Evolutionary conservation across 2,888 invertebrate genomes (phyloP).

Genomic region (Aphelenchoides bicaudatus): DNA sequence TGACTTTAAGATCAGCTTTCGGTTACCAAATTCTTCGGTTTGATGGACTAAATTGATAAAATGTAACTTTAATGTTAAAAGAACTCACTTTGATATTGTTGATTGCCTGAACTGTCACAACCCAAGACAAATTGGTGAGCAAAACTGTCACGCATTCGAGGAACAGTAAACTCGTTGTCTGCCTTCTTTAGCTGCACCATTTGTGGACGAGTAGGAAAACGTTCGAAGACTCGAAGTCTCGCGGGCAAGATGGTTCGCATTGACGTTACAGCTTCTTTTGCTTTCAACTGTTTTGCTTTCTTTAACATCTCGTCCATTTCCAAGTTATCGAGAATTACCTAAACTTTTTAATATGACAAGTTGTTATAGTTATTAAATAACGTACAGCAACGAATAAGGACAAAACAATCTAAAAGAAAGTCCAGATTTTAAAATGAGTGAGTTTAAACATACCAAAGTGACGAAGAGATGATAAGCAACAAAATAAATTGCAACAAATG

Average conservation of each 20-base stretch:
- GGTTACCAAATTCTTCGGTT: constrained; percentile 30
- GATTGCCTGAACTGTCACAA: constrained; percentile 11
- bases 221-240: constrained; percentile 86
- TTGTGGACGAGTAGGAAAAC: constrained; percentile 74
- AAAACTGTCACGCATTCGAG: constrained; percentile 87
- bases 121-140: constrained; percentile 81
- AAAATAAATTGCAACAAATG: constrained; percentile 88
- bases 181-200: constrained; percentile 70
- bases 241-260: constrained; percentile 92
- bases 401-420: constrained; percentile 75
- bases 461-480: constrained; percentile 97
- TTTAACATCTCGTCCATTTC: constrained; percentile 99
- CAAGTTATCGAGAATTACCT: constrained; percentile 96
- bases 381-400: constrained; percentile 99
- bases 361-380: too few species aligned
- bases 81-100: too few species aligned
- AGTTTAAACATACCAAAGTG: constrained; percentile 69
- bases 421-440: background rate
- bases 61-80: too few species aligned
- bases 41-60: too few species aligned
- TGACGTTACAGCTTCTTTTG: constrained; percentile 87
- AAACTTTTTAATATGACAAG: too few species aligned
- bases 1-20: constrained; percentile 36
- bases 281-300: constrained; percentile 82
- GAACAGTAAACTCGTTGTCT: constrained; percentile 71